Conservation (phyloP, 1,140 invertebrate genomes). For the Calliphora vicina region DNA sequence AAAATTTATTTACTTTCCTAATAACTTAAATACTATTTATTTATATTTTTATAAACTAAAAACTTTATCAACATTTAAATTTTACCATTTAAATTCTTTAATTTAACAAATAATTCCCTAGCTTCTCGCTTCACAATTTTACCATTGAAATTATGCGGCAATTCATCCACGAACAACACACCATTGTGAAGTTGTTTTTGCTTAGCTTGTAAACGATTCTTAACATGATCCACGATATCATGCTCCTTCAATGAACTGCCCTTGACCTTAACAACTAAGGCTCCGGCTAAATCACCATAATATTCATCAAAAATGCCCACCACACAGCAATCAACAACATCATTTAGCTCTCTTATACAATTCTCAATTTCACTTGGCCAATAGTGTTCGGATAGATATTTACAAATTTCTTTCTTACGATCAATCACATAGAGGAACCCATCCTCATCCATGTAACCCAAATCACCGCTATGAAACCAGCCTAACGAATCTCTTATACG, state of each 20-base stretch:
- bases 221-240: constrained; percentile 47
- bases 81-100: not conserved
- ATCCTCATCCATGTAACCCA: constrained; percentile 74
- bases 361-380: constrained; percentile 53
- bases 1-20: too few species aligned
- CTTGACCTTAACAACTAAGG: constrained; percentile 42
- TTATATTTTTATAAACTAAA: too few species aligned
- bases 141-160: constrained; percentile 71
- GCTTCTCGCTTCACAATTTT: constrained; percentile 70
- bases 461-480: constrained; percentile 77
- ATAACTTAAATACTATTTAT: too few species aligned
- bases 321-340: constrained; percentile 49
- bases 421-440: constrained; percentile 74
- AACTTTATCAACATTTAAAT: too few species aligned
- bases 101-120: constrained; percentile 46
- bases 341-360: constrained; percentile 43
- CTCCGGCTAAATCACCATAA: constrained; percentile 46
- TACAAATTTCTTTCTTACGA: constrained; percentile 80
- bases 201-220: constrained; percentile 56
- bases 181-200: constrained; percentile 67
- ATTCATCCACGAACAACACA: constrained; percentile 67
- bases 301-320: constrained; percentile 49
- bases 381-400: constrained; percentile 67
- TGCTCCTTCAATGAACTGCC: constrained; percentile 42
- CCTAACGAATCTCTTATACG: constrained; percentile 68